Percentiles rank a stretch among this genome's conserved stretches.
Conservation (phyloP, 1,140 invertebrate genomes). For the Eriocheir sinensis region DNA sequence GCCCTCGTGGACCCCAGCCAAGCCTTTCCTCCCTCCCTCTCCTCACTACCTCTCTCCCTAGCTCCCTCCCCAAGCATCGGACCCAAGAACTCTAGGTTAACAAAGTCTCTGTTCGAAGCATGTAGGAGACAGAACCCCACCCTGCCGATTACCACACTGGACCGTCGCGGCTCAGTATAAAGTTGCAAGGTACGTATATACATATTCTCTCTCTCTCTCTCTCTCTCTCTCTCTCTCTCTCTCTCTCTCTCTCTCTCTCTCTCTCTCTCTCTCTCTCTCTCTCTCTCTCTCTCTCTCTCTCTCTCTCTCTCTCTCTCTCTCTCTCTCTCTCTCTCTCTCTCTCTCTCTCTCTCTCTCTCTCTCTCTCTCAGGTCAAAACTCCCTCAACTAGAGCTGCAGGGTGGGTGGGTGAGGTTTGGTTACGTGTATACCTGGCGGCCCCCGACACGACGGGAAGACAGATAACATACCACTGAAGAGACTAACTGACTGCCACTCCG, state of each 20-base stretch:
- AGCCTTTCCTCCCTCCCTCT: not conserved
- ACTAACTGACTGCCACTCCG: no score
- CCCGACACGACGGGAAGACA: no score
- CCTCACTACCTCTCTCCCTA: not conserved
- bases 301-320: not conserved
- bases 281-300: not conserved
- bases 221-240: not conserved
- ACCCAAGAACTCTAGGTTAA: not conserved
- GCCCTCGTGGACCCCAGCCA: no score
- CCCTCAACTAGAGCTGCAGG: no score
- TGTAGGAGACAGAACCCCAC: not conserved
- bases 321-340: not conserved
- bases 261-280: not conserved
- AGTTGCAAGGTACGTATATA: not conserved
- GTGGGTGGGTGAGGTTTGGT: no score
- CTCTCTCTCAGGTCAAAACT: no score
- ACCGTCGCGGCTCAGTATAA: not conserved
- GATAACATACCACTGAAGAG: no score
- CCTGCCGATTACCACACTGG: not conserved
- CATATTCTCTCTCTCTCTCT: no score
- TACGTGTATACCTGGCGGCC: no score
- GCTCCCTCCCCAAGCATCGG: not conserved
- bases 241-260: not conserved
- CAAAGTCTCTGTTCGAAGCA: not conserved
- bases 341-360: slow-evolving; percentile 22